Base-by-base conservation (phyloP, 2,113 vertebrate species). In the Triplophysa tibetana region DNA sequence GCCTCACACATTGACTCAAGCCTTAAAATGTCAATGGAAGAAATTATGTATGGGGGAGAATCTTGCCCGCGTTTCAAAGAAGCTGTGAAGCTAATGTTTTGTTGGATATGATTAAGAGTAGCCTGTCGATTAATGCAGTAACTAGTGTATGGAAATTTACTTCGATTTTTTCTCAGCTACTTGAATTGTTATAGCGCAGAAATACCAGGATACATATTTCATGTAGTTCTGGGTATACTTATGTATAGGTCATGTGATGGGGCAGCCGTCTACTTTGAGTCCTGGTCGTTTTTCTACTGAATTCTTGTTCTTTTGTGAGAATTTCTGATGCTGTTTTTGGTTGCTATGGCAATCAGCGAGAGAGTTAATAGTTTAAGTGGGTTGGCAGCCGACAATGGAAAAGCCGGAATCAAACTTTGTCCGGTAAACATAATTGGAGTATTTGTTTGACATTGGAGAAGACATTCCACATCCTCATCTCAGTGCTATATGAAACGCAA, bases 1-100 rank as follows among this genome's bases (percentile, higher is more conserved):
- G 29, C 54, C 10, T 41, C 70, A 73, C 70, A 73, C 17, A 60
- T 73, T 73, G 52, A 23, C 70, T 23, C 29, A 23, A 60, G 2
- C n/a, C 33, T 58, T 58, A 17, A 11, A 73, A 73, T 9, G n/a
- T 16, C 8, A 11, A 17, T 43, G n/a, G 29, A 73, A 11, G n/a
- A 24, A 41, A 24, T 61, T 11, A 73, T 43, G 14, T 43, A 60
- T 13, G 5, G 24, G 2, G 19, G 19, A 73, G n/a, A 73, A 17
- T 9, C 33, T 60, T 38, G 16, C 2, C 9, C 24, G 12, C 13
- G 48, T n/a, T 54, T 2, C 48, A 54, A 4, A 26, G 23, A 19
- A 69, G 14, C 45, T 17, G 4, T 70, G 45, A 56, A 56, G 50
- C 4, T 17, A 16, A 16, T 17, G 7, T 56, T 19, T 1, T 56